These are phyloP conservation scores for Cirrhinus molitorella DNA, from an alignment of 2,797 vertebrate genomes.

Conservation along the genomic window DNA sequence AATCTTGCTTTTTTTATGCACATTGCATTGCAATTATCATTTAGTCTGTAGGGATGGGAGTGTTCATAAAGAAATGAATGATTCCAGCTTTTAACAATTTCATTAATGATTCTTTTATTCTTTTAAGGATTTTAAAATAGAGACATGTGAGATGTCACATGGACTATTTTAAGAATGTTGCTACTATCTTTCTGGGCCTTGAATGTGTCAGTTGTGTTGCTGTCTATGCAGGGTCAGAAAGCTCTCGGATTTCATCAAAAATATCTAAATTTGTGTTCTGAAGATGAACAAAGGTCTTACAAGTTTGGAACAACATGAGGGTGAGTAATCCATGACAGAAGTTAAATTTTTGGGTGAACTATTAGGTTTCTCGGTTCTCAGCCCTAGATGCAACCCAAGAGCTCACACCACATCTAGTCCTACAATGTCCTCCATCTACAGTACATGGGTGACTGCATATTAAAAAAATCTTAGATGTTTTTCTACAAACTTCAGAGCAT, in stretches of 20 bases:
- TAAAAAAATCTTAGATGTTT: neutral
- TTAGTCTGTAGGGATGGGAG: neutral
- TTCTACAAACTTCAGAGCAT: neutral
- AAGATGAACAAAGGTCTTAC: too few species aligned
- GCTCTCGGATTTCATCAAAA: too few species aligned
- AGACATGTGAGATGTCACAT: too few species aligned
- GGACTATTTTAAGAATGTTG: too few species aligned
- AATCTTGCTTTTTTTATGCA: neutral
- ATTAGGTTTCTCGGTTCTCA: neutral
- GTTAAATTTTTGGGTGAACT: too few species aligned
- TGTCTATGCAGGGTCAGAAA: too few species aligned
- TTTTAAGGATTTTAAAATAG: neutral
- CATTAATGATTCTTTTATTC: neutral
- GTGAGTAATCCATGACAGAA: too few species aligned
- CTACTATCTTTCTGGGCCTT: too few species aligned
- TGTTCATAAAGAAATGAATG: neutral
- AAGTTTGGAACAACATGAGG: too few species aligned
- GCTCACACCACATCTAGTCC: neutral
- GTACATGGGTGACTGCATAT: neutral
- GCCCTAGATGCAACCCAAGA: neutral
- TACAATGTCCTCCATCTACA: neutral
- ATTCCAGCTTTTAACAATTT: neutral
- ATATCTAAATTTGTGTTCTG: too few species aligned
- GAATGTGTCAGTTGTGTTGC: too few species aligned
- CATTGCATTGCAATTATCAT: neutral